These are phyloP conservation scores for Candidula unifasciata DNA, from an alignment of 2,888 invertebrate genomes.

Conservation along the genomic window DNA sequence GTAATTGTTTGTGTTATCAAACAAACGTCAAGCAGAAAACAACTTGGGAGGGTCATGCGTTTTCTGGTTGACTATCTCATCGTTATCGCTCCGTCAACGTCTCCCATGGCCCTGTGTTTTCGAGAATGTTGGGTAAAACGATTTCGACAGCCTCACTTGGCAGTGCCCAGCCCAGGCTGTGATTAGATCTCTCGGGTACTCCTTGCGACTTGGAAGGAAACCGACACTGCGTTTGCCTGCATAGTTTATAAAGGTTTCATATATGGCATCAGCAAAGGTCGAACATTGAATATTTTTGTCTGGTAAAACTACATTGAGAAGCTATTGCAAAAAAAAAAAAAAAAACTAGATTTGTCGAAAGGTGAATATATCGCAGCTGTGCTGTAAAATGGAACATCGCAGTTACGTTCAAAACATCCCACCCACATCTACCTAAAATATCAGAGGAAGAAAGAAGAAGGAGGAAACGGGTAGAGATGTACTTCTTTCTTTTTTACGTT, in stretches of 20 bases:
- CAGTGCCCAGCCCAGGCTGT: not conserved
- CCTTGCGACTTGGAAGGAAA: not conserved
- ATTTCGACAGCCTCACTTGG: slow-evolving; percentile 29
- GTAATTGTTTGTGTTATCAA: slow-evolving; percentile 42
- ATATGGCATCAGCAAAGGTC: too few relatives aligned
- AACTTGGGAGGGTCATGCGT: slow-evolving; percentile 23
- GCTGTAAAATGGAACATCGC: too few relatives aligned
- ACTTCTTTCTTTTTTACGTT: too few relatives aligned
- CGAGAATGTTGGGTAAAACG: slow-evolving; percentile 18
- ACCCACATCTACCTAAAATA: too few relatives aligned
- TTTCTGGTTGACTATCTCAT: slow-evolving; percentile 40
- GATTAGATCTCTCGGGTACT: slow-evolving; percentile 11
- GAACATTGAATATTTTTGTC: not conserved
- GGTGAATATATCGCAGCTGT: too few relatives aligned
- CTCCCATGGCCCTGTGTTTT: slow-evolving; percentile 41
- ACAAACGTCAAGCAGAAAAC: slow-evolving; percentile 27
- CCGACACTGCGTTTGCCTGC: not conserved
- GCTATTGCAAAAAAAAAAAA: too few relatives aligned
- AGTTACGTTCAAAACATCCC: too few relatives aligned
- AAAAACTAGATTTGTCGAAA: too few relatives aligned
- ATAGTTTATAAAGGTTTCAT: not conserved
- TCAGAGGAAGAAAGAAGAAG: too few relatives aligned
- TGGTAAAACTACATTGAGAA: too few relatives aligned
- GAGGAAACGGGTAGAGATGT: too few relatives aligned
- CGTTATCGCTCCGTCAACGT: slow-evolving; percentile 44